These are phyloP conservation scores for Chelmon rostratus DNA, from an alignment of 2,797 vertebrate species.

Conservation along the genomic window DNA sequence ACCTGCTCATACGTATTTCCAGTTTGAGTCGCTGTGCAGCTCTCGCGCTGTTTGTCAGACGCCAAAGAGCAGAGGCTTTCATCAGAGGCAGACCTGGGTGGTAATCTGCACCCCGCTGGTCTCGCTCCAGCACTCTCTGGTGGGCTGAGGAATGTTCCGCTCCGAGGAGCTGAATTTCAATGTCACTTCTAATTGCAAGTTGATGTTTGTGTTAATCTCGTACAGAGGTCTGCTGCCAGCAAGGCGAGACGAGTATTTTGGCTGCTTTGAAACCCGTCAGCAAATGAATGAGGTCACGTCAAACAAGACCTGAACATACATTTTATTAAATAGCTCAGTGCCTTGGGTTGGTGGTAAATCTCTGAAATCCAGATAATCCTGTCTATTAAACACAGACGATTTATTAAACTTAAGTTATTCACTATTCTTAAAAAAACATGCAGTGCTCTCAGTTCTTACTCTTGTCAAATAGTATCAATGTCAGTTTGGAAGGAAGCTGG, in stretches of 20 bases:
- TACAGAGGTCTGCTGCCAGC: conserved; percentile 44
- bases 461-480: background rate
- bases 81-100: conserved; percentile 65
- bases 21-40: conserved; percentile 39
- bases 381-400: conserved; percentile 5
- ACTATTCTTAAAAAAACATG: background rate
- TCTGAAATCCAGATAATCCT: conserved; percentile 23
- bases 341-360: conserved; percentile 19
- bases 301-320: conserved; percentile 16
- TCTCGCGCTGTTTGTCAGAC: conserved; percentile 68
- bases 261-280: conserved; percentile 50
- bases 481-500: background rate
- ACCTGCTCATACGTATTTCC: conserved; percentile 70
- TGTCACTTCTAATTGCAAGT: conserved; percentile 73
- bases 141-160: conserved; percentile 74
- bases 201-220: conserved; percentile 70
- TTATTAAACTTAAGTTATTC: background rate
- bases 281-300: conserved; percentile 38
- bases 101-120: conserved; percentile 71
- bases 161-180: conserved; percentile 55
- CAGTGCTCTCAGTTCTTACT: background rate
- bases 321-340: conserved; percentile 17
- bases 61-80: conserved; percentile 64
- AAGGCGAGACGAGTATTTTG: conserved; percentile 23
- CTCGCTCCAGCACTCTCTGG: conserved; percentile 63